Conservation (phyloP, 2,888 invertebrate genomes). For the Rhamphomyia laevipes region DNA sequence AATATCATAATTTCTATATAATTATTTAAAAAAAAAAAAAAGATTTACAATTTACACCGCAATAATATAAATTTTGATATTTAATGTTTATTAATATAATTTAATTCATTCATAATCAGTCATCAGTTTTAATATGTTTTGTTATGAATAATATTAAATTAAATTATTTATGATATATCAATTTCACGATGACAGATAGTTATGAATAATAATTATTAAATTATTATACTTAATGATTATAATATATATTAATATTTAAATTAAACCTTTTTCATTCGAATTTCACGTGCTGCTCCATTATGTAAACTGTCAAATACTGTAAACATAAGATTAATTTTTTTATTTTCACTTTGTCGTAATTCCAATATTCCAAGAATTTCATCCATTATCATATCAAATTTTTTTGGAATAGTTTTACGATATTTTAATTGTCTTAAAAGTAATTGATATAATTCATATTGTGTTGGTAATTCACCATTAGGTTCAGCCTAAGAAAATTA, state of each 20-base stretch:
- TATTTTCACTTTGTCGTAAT: constrained; percentile 38
- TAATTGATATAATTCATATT: constrained; percentile 50
- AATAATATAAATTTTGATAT: too few relatives aligned
- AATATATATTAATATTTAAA: background rate
- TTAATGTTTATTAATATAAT: too few relatives aligned
- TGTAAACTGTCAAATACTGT: constrained; percentile 45
- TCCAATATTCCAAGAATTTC: constrained; percentile 39
- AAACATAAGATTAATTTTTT: constrained; percentile 40
- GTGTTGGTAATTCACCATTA: constrained; percentile 44
- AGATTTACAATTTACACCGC: too few relatives aligned
- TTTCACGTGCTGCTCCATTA: constrained; percentile 39
- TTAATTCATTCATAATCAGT: too few relatives aligned
- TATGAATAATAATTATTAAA: too few relatives aligned
- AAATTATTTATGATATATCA: too few relatives aligned
- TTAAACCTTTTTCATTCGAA: constrained; percentile 40
- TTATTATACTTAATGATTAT: background rate
- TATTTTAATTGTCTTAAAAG: constrained; percentile 49
- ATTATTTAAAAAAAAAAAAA: too few relatives aligned
- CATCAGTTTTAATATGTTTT: too few relatives aligned
- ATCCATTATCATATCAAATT: constrained; percentile 38
- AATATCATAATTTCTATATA: too few relatives aligned
- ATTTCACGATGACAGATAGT: too few relatives aligned
- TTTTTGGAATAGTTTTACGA: constrained; percentile 47
- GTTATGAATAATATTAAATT: too few relatives aligned
- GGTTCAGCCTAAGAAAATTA: constrained; percentile 45